These are phyloP conservation scores for Caenorhabditis uteleia DNA, from an alignment of 2,888 invertebrate species.

Conservation along the genomic window DNA sequence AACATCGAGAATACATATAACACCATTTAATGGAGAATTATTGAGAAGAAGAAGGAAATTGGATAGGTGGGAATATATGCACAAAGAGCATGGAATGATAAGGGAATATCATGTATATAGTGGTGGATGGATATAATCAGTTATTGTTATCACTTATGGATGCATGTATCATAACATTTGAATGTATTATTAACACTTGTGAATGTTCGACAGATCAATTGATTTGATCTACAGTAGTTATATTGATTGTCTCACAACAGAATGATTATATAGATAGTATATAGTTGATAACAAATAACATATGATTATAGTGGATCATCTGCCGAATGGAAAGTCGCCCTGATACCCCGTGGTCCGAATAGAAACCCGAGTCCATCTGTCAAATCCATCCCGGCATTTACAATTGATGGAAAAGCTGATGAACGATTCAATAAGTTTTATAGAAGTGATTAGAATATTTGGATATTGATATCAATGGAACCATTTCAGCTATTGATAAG, in stretches of 20 bases:
- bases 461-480: not conserved
- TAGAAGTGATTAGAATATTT: slow-evolving; percentile 17
- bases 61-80: slow-evolving; percentile 27
- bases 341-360: slow-evolving; percentile 21
- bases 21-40: slow-evolving; percentile 27
- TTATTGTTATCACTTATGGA: no score
- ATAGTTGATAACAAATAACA: no score
- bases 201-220: no score
- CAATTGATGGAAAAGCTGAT: slow-evolving; percentile 33
- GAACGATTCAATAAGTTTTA: slow-evolving; percentile 36
- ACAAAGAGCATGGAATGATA: slow-evolving; percentile 1
- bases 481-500: slow-evolving; percentile 23
- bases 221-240: no score
- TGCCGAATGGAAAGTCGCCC: slow-evolving; percentile 35
- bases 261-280: no score
- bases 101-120: not conserved
- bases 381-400: slow-evolving; percentile 25
- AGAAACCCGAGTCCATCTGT: not conserved
- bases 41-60: slow-evolving; percentile 22
- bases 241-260: no score
- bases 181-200: no score
- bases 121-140: not conserved
- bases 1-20: slow-evolving; percentile 25
- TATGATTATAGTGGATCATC: slow-evolving; percentile 29
- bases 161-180: no score